These are phyloP conservation scores for Climacteris rufus DNA, from an alignment of 2,113 vertebrate genomes.

Conservation along the genomic window DNA sequence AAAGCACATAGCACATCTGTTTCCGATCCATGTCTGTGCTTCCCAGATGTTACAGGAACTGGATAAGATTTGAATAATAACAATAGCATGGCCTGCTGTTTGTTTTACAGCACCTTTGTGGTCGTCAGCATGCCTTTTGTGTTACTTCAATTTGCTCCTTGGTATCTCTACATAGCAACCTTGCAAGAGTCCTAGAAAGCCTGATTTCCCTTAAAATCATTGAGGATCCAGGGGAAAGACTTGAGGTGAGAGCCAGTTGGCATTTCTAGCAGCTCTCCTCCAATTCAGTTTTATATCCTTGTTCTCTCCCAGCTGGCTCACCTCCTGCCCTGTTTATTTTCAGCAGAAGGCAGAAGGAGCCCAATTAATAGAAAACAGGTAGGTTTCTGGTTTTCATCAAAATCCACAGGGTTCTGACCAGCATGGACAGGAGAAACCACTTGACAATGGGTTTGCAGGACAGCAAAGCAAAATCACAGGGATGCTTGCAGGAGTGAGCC, in stretches of 20 bases:
- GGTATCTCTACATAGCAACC: neutral
- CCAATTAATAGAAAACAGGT: neutral
- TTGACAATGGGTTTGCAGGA: neutral
- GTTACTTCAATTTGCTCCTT: neutral
- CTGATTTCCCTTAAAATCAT: neutral
- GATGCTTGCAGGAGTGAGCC: neutral
- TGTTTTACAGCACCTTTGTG: neutral
- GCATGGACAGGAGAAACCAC: neutral
- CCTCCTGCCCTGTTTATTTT: constrained; percentile 6
- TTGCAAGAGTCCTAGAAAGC: neutral
- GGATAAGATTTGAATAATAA: neutral
- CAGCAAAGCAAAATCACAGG: neutral
- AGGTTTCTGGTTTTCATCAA: constrained; percentile 24
- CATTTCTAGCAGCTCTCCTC: neutral
- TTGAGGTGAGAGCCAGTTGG: neutral
- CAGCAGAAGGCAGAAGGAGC: neutral
- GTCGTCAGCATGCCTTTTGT: fast-evolving
- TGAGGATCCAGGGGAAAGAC: neutral
- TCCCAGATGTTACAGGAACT: neutral
- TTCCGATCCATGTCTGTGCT: neutral
- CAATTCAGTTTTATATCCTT: neutral
- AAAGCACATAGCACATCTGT: neutral
- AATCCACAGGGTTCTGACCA: neutral
- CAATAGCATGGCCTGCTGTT: neutral
- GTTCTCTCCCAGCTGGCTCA: neutral